phyloP scores from a whole-genome alignment of 2,797 vertebrate species.

The Eutrigla gurnardus region DNA sequence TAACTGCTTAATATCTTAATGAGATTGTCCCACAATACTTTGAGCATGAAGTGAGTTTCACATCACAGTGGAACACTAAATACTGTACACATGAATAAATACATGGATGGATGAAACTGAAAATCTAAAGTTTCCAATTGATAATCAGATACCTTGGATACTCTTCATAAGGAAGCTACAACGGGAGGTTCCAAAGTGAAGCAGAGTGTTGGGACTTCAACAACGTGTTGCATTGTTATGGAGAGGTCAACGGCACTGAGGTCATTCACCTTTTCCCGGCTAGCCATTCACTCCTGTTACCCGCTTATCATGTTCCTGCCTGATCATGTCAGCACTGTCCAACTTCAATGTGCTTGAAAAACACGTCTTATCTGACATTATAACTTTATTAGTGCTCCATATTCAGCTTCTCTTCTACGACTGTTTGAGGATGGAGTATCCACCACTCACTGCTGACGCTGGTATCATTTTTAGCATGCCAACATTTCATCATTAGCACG shows the following conservation, averaged over 20 bases:
- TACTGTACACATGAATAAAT: background rate
- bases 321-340: slow-evolving; percentile 13
- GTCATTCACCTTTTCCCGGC: slow-evolving; percentile 44
- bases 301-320: background rate
- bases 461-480: background rate
- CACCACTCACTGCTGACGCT: background rate
- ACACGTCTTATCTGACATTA: too few relatives aligned
- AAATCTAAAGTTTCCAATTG: background rate
- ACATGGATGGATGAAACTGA: background rate
- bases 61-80: background rate
- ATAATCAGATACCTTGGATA: background rate
- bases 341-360: background rate
- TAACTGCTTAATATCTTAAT: background rate
- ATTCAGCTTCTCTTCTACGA: background rate
- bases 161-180: background rate
- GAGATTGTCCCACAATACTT: background rate
- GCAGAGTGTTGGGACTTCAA: background rate
- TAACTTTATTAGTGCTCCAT: background rate
- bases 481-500: background rate
- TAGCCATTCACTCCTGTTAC: background rate
- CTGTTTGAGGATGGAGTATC: background rate
- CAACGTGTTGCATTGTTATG: background rate
- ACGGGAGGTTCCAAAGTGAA: background rate
- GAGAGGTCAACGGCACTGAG: slow-evolving; percentile 37
- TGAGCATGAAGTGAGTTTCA: background rate